Percentiles rank a stretch among this genome's conserved stretches.
Evolutionary conservation across 2,797 vertebrate species (phyloP).

Genomic region (Taenioides sp.): DNA sequence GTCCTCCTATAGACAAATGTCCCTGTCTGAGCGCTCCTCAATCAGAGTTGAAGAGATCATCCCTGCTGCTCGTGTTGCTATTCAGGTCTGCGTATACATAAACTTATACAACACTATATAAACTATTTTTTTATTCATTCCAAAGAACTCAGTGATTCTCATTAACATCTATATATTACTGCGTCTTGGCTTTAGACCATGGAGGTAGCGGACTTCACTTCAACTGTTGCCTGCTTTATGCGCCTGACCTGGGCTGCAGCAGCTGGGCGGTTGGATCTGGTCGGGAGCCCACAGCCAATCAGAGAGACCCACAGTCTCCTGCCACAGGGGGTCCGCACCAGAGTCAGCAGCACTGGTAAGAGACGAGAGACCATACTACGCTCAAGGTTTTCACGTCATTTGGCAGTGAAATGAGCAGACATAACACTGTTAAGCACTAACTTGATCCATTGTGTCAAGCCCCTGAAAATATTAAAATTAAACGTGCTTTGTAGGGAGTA

Average conservation of each 20-base stretch:
- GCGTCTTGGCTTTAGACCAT: slow-evolving; percentile 82
- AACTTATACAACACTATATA: background rate
- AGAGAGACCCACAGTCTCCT: slow-evolving; percentile 90
- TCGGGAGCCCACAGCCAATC: slow-evolving; percentile 96
- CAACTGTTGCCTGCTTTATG: slow-evolving; percentile 98
- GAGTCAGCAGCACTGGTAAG: slow-evolving; percentile 97
- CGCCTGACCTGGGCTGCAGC: slow-evolving; percentile 97
- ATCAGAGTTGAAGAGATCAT: slow-evolving; percentile 98
- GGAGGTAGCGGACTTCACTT: slow-evolving; percentile 96
- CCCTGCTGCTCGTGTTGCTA: slow-evolving; percentile 95
- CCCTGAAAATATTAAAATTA: background rate
- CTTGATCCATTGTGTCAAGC: background rate
- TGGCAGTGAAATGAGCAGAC: background rate
- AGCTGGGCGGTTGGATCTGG: slow-evolving; percentile 93
- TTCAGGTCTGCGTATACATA: slow-evolving; percentile 80
- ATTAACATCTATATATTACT: background rate
- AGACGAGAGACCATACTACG: background rate
- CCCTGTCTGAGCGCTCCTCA: slow-evolving; percentile 95
- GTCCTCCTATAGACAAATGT: slow-evolving; percentile 93
- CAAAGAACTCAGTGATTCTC: background rate
- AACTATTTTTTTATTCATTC: background rate
- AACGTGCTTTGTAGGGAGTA: slow-evolving; percentile 83
- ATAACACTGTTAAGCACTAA: background rate
- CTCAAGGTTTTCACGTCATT: background rate
- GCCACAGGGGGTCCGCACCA: slow-evolving; percentile 88